phyloP scores from a whole-genome alignment of 2,888 invertebrate genomes.

The Seira musarum region DNA sequence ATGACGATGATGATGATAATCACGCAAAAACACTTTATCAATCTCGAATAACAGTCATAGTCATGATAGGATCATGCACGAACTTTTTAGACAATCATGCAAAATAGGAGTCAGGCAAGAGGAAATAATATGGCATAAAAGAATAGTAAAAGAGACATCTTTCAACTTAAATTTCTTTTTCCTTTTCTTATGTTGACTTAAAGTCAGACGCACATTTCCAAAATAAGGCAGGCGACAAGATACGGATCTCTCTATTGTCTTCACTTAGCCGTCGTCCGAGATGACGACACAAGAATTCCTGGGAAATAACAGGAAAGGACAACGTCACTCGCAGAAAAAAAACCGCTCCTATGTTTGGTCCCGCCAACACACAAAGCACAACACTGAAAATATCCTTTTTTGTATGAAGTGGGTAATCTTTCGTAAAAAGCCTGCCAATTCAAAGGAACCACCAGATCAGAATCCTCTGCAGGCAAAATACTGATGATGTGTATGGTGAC shows the following conservation, averaged over 20 bases:
- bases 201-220: constrained; percentile 4
- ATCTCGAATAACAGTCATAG: too few species aligned
- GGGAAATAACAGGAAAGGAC: constrained; percentile 34
- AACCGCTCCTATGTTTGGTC: too few species aligned
- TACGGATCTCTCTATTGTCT: neutral
- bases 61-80: too few species aligned
- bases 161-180: neutral
- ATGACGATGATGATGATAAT: too few species aligned
- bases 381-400: constrained; percentile 27
- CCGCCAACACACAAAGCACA: constrained; percentile 12
- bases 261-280: neutral
- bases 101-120: too few species aligned
- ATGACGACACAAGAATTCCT: neutral
- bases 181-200: neutral
- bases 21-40: neutral
- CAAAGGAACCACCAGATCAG: constrained; percentile 34
- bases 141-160: too few species aligned
- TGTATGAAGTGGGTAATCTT: neutral
- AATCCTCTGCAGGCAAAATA: constrained; percentile 25
- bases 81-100: too few species aligned
- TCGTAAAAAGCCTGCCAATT: neutral
- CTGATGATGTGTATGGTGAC: neutral
- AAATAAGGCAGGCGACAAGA: constrained; percentile 12
- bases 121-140: too few species aligned
- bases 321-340: constrained; percentile 20